phyloP scores from a whole-genome alignment of 1,140 invertebrate species.

The Thaumatotibia leucotreta region DNA sequence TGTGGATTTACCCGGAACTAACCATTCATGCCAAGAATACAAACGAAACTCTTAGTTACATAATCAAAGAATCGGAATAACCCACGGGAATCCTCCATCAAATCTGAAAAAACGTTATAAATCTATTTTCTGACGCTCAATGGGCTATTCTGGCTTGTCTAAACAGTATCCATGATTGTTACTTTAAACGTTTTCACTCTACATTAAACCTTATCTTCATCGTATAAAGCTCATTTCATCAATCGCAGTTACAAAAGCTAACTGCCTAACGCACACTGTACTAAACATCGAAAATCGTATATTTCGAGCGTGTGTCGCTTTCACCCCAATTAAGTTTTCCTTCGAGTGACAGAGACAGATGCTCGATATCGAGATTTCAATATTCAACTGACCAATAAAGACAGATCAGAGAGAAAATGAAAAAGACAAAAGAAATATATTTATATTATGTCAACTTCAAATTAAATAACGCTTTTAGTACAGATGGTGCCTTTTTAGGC shows the following conservation, averaged over 20 bases:
- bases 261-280: not conserved
- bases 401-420: too few relatives aligned
- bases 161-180: not conserved
- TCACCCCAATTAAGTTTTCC: too few relatives aligned
- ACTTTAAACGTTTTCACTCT: not conserved
- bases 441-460: too few relatives aligned
- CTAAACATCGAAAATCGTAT: not conserved
- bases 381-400: too few relatives aligned
- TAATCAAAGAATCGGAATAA: not conserved
- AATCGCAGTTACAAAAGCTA: not conserved
- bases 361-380: too few relatives aligned
- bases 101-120: not conserved
- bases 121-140: conserved; percentile 2
- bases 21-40: not conserved
- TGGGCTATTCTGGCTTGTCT: not conserved
- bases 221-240: not conserved
- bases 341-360: too few relatives aligned
- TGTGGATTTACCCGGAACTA: too few relatives aligned
- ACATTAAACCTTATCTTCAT: not conserved
- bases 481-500: too few relatives aligned
- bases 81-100: not conserved
- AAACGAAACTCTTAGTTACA: not conserved
- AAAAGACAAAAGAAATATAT: too few relatives aligned
- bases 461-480: too few relatives aligned
- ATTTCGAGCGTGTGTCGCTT: not conserved